A percentile compares a stretch with the other conserved stretches of the same genome.
Conservation (phyloP, 2,888 invertebrate genomes). For the Ischnura elegans region DNA sequence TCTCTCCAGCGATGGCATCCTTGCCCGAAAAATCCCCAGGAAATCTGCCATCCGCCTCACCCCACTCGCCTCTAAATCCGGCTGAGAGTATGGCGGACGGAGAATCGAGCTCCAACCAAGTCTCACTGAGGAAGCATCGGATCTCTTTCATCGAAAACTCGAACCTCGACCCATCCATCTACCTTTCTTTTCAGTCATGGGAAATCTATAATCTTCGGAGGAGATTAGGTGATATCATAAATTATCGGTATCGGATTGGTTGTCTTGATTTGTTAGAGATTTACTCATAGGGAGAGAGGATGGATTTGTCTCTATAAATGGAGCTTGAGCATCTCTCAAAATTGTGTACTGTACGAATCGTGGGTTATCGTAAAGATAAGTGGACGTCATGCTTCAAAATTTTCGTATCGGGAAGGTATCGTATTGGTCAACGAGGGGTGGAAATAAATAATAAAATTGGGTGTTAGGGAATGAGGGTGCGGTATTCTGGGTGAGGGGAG, state of each 20-base stretch:
- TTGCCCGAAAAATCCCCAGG: neutral
- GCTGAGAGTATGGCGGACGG: neutral
- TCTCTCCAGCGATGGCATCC: neutral
- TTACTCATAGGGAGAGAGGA: neutral
- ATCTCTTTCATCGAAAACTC: neutral
- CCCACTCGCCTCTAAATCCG: constrained; percentile 6
- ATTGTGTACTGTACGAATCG: neutral
- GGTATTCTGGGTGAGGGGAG: neutral
- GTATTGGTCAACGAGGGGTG: neutral
- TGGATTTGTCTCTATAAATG: neutral
- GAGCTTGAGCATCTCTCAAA: neutral
- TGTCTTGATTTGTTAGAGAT: neutral
- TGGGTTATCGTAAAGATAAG: neutral
- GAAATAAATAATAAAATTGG: too few relatives aligned
- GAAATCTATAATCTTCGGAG: neutral
- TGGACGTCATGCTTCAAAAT: neutral
- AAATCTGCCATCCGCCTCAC: neutral
- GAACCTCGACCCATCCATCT: neutral
- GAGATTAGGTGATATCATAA: neutral
- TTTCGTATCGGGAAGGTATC: neutral
- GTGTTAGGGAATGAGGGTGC: neutral
- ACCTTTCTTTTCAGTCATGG: neutral
- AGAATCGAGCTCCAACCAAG: neutral
- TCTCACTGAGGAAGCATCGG: neutral
- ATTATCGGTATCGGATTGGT: neutral